Evolutionary conservation across 2,888 invertebrate genomes (phyloP).

Genomic region (Timema podura): DNA sequence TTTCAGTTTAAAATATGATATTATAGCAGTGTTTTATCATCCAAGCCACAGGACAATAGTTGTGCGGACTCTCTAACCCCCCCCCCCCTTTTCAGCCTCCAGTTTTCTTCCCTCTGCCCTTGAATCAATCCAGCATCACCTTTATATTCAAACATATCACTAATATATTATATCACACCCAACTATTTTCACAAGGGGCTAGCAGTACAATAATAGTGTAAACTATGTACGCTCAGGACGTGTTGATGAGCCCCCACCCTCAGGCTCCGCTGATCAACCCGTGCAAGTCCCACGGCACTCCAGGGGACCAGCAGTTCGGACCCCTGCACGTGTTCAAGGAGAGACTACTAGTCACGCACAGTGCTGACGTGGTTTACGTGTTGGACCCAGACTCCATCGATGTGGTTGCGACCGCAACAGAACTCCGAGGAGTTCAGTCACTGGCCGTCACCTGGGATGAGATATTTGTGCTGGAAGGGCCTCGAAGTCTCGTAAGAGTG

Average conservation of each 20-base stretch:
- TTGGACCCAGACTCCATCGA: constrained; percentile 67
- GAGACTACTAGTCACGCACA: constrained; percentile 69
- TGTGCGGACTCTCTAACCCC: too few relatives aligned
- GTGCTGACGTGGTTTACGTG: constrained; percentile 65
- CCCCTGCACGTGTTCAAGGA: constrained; percentile 63
- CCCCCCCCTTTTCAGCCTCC: too few relatives aligned
- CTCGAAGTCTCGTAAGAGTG: constrained; percentile 72
- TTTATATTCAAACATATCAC: too few relatives aligned
- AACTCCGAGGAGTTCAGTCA: constrained; percentile 28
- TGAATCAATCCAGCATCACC: too few relatives aligned
- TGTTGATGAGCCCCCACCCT: constrained; percentile 29
- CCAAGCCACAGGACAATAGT: too few relatives aligned
- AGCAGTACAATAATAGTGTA: neutral
- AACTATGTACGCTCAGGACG: constrained; percentile 32
- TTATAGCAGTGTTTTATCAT: too few relatives aligned
- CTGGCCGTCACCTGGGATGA: constrained; percentile 40
- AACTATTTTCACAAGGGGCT: too few relatives aligned
- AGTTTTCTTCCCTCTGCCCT: too few relatives aligned
- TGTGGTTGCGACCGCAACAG: constrained; percentile 61
- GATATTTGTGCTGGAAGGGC: constrained; percentile 78
- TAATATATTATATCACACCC: too few relatives aligned
- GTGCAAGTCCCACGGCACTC: constrained; percentile 36
- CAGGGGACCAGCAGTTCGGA: constrained; percentile 60
- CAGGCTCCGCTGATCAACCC: constrained; percentile 45
- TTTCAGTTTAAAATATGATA: too few relatives aligned